These are phyloP conservation scores for Pycnonotus jocosus DNA, from an alignment of 2,113 vertebrate genomes.

Conservation along the genomic window DNA sequence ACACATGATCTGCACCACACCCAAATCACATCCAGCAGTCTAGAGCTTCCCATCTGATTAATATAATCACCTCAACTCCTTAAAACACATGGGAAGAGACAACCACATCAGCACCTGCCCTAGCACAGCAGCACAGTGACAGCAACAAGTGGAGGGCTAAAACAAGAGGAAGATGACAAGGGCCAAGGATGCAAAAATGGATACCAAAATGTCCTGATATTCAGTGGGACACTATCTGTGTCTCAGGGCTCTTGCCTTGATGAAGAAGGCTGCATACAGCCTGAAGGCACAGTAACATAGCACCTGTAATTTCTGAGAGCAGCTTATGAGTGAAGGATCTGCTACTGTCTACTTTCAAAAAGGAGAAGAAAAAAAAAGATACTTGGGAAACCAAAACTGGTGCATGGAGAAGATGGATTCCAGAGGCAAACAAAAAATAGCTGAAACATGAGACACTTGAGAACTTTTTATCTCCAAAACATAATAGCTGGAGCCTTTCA, in stretches of 20 bases:
- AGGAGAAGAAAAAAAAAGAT: accelerated
- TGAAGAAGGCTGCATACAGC: background rate
- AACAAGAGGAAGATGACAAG: background rate
- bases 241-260: background rate
- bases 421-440: background rate
- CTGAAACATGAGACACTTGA: background rate
- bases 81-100: background rate
- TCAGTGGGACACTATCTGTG: background rate
- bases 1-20: background rate
- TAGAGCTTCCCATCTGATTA: background rate
- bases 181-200: accelerated
- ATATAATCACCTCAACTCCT: background rate
- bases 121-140: background rate
- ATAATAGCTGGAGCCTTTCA: background rate
- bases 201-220: background rate
- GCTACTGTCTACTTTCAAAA: background rate
- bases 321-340: background rate
- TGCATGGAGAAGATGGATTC: background rate
- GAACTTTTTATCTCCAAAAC: background rate
- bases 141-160: background rate
- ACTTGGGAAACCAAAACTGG: background rate
- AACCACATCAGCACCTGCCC: background rate
- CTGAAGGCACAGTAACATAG: background rate
- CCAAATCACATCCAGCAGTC: background rate
- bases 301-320: background rate